phyloP scores from a whole-genome alignment of 2,113 vertebrate genomes.

The Alethe castanea region DNA sequence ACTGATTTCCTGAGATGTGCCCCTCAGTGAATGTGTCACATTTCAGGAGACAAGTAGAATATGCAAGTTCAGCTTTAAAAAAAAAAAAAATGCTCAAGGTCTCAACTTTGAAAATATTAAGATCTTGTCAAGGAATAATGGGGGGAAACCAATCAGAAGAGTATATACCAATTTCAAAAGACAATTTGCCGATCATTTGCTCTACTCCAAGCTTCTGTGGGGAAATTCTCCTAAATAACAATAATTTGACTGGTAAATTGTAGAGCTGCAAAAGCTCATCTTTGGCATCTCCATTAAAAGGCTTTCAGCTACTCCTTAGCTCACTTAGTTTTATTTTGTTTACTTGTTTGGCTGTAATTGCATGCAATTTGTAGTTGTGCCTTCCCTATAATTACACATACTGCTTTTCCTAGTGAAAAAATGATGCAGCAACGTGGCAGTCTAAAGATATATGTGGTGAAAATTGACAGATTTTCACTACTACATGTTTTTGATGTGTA shows the following conservation, averaged over 20 bases:
- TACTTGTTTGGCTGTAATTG: slow-evolving; percentile 62
- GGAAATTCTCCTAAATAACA: slow-evolving; percentile 47
- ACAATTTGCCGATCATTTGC: slow-evolving; percentile 17
- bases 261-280: slow-evolving; percentile 41
- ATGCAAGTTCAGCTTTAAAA: neutral
- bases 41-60: neutral
- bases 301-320: slow-evolving; percentile 55
- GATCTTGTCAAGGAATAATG: neutral
- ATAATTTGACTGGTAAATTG: slow-evolving; percentile 54
- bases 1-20: neutral
- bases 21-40: neutral
- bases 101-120: neutral
- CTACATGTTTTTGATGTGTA: neutral
- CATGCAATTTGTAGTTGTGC: slow-evolving; percentile 57
- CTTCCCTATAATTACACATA: slow-evolving; percentile 53
- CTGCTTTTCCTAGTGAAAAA: neutral
- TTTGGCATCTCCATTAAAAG: slow-evolving; percentile 54
- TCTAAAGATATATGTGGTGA: neutral
- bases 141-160: neutral
- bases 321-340: slow-evolving; percentile 63
- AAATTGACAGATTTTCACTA: neutral
- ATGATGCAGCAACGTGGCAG: neutral
- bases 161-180: neutral
- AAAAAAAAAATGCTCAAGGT: neutral
- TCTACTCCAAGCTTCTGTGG: neutral